phyloP scores from a whole-genome alignment of 2,888 invertebrate genomes.

The Diadromus collaris region DNA sequence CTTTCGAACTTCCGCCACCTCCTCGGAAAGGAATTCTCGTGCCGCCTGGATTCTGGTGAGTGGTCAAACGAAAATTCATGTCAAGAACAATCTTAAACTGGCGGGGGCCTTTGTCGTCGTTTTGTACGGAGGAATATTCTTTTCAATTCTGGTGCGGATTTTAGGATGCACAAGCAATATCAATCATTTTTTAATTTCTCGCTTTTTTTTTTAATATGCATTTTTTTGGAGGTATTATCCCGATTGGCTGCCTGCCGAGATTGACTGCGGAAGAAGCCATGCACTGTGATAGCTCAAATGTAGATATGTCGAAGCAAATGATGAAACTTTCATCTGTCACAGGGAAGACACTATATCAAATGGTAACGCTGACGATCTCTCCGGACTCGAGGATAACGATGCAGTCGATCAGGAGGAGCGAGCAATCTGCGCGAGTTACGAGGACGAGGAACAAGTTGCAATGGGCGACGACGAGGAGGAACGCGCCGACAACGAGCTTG shows the following conservation, averaged over 20 bases:
- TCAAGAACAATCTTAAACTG: not conserved
- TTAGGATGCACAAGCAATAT: no score
- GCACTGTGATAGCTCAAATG: no score
- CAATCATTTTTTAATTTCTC: not conserved
- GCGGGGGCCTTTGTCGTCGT: no score
- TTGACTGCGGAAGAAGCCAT: no score
- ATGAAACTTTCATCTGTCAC: constrained; percentile 27
- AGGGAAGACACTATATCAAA: constrained; percentile 73
- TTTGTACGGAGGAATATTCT: no score
- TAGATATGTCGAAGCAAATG: no score
- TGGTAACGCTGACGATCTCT: constrained; percentile 69
- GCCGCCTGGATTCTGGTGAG: constrained; percentile 80
- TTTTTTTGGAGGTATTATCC: not conserved
- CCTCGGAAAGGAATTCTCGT: constrained; percentile 83
- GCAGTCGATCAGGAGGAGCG: constrained; percentile 41
- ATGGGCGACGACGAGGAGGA: constrained; percentile 65
- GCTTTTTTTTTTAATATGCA: not conserved
- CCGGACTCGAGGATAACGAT: constrained; percentile 58
- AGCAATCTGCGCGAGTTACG: constrained; percentile 35
- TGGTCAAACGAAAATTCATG: constrained; percentile 43
- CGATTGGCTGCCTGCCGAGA: not conserved
- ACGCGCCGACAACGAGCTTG: constrained; percentile 62
- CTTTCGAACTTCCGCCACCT: constrained; percentile 77
- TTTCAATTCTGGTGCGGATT: no score
- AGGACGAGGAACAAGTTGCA: constrained; percentile 56